Percentiles rank a stretch among this genome's conserved stretches.
These are phyloP conservation scores for Malacosoma neustria DNA, from an alignment of 2,888 invertebrate species.

Conservation along the genomic window DNA sequence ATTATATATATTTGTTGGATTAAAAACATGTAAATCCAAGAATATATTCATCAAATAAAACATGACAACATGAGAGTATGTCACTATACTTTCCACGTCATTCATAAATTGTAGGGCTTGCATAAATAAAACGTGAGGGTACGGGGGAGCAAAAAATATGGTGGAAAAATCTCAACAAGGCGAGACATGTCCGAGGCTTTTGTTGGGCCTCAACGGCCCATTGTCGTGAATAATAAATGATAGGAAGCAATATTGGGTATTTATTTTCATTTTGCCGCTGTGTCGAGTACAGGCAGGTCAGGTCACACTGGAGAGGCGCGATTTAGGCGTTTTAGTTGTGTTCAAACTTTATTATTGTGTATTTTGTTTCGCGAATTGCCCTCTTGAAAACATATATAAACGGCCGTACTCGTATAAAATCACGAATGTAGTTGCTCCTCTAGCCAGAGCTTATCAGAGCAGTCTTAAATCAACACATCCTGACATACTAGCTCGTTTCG, in stretches of 20 bases:
- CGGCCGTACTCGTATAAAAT: background rate
- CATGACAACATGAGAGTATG: constrained; percentile 1
- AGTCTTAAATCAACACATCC: too few species aligned
- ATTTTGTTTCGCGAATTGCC: too few species aligned
- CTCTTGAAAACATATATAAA: background rate
- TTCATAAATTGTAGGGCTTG: background rate
- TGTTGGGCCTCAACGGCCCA: constrained; percentile 18
- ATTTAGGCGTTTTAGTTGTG: background rate
- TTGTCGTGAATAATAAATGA: constrained; percentile 24
- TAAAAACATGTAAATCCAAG: background rate
- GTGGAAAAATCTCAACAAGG: constrained; percentile 10
- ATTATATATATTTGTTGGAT: background rate
- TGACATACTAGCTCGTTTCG: too few species aligned
- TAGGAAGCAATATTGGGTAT: constrained; percentile 19
- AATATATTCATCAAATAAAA: background rate
- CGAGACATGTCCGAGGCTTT: constrained; percentile 7
- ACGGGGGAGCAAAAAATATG: constrained; percentile 5
- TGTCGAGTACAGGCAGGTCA: background rate
- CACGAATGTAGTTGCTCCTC: too few species aligned
- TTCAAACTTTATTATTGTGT: background rate
- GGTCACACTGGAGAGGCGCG: background rate
- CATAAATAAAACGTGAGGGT: constrained; percentile 1
- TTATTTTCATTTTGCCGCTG: constrained; percentile 24
- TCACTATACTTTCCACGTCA: constrained; percentile 1
- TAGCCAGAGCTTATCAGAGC: too few species aligned